Evolutionary conservation across 2,113 vertebrate species (phyloP).

Genomic region (Tachysurus fulvidraco): DNA sequence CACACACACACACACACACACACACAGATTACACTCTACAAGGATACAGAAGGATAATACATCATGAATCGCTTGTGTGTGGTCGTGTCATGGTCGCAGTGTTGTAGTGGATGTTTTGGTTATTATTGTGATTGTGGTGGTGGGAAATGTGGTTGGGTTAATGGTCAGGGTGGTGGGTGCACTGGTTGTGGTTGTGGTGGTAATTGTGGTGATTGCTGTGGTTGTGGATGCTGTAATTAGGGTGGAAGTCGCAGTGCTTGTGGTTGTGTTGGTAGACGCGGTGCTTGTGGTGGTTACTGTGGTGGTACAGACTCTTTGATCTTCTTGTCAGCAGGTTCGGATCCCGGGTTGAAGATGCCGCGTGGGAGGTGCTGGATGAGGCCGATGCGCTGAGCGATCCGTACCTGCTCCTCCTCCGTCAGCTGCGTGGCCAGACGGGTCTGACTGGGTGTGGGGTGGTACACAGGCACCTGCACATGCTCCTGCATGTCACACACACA

Average conservation of each 20-base stretch:
- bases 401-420: constrained; percentile 74
- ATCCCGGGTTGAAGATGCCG: constrained; percentile 66
- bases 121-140: too few relatives aligned
- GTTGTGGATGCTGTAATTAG: too few relatives aligned
- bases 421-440: constrained; percentile 69
- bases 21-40: background rate
- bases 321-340: constrained; percentile 69
- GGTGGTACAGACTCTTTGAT: constrained; percentile 67
- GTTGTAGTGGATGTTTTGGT: too few relatives aligned
- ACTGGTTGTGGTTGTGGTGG: too few relatives aligned
- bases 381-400: constrained; percentile 73
- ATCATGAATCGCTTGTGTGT: background rate
- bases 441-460: constrained; percentile 70
- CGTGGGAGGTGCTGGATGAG: constrained; percentile 76
- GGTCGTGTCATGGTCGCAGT: too few relatives aligned
- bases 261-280: too few relatives aligned
- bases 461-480: constrained; percentile 66
- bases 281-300: background rate
- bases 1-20: background rate
- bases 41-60: background rate
- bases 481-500: constrained; percentile 57
- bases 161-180: too few relatives aligned
- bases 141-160: too few relatives aligned
- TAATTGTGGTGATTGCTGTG: too few relatives aligned
- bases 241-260: too few relatives aligned